Percentiles rank a stretch among this genome's conserved stretches.
These are phyloP conservation scores for Drosophila pseudoobscura DNA, from an alignment of 1,140 invertebrate genomes.

Conservation along the genomic window DNA sequence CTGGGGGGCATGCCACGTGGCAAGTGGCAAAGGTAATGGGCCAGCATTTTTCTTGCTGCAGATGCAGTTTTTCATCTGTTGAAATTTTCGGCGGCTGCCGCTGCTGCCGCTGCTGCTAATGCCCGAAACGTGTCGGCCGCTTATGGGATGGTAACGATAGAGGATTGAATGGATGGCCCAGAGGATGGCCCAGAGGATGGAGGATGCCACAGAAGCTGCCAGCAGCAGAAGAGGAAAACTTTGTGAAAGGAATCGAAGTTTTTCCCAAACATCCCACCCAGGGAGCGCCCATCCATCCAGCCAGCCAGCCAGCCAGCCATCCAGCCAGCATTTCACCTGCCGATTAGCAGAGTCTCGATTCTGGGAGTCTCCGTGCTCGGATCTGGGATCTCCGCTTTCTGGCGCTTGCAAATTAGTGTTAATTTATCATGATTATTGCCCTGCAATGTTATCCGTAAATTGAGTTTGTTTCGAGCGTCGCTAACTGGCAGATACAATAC, in stretches of 20 bases:
- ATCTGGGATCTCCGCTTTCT: constrained; percentile 19
- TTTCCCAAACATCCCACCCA: no score
- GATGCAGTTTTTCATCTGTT: constrained; percentile 43
- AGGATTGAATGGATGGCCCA: no score
- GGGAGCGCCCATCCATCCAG: no score
- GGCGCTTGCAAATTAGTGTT: constrained; percentile 72
- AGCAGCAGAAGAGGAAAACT: not conserved
- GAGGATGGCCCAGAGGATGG: not conserved
- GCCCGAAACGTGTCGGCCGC: constrained; percentile 68
- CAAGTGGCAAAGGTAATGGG: constrained; percentile 49
- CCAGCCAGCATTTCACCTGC: constrained; percentile 20
- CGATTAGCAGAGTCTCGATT: not conserved
- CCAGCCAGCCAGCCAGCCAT: no score
- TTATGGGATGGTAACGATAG: constrained; percentile 42
- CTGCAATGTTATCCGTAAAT: constrained; percentile 62
- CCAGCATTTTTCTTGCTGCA: constrained; percentile 27
- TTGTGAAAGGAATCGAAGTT: constrained; percentile 32
- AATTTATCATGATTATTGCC: constrained; percentile 81
- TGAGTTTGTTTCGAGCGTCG: constrained; percentile 50
- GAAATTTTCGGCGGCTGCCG: constrained; percentile 51
- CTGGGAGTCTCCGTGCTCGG: constrained; percentile 3
- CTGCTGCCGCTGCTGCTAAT: constrained; percentile 51
- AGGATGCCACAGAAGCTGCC: not conserved
- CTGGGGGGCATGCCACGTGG: constrained; percentile 13
- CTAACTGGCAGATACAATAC: constrained; percentile 13